Conservation (phyloP, 2,113 vertebrate species). For the Gambusia affinis region DNA sequence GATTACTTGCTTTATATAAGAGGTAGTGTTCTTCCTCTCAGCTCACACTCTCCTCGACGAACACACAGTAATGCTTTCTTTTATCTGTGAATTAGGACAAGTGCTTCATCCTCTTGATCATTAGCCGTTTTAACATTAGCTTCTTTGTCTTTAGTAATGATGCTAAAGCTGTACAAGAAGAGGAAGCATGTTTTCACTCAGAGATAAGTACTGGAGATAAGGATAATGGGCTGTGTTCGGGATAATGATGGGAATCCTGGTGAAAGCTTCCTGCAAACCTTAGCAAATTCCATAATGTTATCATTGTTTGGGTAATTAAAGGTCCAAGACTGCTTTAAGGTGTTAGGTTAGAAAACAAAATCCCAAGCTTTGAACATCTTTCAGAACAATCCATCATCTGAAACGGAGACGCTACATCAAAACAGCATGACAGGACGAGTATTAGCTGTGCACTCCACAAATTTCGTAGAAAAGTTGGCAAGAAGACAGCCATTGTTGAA, state of each 20-base stretch:
- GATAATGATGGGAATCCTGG: constrained; percentile 8
- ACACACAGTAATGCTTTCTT: constrained; percentile 32
- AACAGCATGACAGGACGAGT: not conserved
- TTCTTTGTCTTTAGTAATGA: constrained; percentile 24
- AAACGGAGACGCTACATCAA: no score
- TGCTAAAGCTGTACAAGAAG: constrained; percentile 32
- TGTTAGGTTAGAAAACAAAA: no score
- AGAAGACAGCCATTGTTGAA: not conserved
- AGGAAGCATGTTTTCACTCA: constrained; percentile 20
- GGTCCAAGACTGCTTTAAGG: no score
- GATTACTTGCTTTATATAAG: not conserved
- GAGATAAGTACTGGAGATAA: constrained; percentile 29
- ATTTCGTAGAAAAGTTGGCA: not conserved
- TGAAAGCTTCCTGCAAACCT: constrained; percentile 16
- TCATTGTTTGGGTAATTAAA: no score
- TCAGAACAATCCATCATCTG: no score
- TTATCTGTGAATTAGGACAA: constrained; percentile 42
- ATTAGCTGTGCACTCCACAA: not conserved
- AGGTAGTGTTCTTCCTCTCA: not conserved
- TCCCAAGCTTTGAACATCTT: no score
- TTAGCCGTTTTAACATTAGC: constrained; percentile 43
- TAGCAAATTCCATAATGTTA: not conserved
- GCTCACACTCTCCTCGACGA: not conserved
- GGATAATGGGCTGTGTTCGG: constrained; percentile 13
- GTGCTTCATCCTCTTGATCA: constrained; percentile 20